Conservation (phyloP, 2,113 vertebrate species). For the Amphiprion percula region DNA sequence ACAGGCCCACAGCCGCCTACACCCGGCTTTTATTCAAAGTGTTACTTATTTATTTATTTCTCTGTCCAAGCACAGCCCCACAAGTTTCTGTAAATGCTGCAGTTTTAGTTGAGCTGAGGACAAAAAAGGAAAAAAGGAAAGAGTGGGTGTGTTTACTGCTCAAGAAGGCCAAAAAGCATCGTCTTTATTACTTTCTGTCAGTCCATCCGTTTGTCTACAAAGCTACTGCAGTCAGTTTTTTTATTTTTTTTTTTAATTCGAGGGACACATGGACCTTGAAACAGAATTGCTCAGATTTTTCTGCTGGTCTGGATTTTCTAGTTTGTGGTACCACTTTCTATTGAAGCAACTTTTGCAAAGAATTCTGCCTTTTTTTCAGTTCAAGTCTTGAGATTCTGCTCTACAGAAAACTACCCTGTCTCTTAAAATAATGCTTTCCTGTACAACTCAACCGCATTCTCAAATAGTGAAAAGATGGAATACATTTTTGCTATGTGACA, state of each 20-base stretch:
- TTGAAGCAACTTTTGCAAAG: too few species aligned
- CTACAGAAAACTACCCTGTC: too few species aligned
- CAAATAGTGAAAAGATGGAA: too few species aligned
- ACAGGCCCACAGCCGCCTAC: neutral
- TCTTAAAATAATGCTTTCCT: too few species aligned
- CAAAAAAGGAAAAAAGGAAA: neutral
- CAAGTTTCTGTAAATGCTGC: constrained; percentile 10
- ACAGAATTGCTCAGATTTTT: too few species aligned
- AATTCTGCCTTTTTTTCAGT: too few species aligned
- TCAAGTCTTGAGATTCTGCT: too few species aligned
- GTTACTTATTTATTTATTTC: neutral
- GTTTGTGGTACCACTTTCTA: too few species aligned
- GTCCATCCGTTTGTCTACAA: constrained; percentile 8
- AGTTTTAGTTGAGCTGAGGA: neutral
- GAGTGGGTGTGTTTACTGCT: neutral
- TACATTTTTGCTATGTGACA: too few species aligned
- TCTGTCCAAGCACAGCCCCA: neutral
- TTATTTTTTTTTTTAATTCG: neutral
- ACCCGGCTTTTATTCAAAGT: constrained; percentile 17
- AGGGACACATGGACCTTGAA: neutral
- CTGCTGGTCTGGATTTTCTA: too few species aligned
- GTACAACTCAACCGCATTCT: too few species aligned
- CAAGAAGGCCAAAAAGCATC: neutral
- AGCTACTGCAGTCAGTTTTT: neutral
- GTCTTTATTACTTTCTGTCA: neutral